Percentiles rank a stretch among this genome's conserved stretches.
Evolutionary conservation across 2,113 vertebrate genomes (phyloP).

Genomic region (Litocranius walleri): DNA sequence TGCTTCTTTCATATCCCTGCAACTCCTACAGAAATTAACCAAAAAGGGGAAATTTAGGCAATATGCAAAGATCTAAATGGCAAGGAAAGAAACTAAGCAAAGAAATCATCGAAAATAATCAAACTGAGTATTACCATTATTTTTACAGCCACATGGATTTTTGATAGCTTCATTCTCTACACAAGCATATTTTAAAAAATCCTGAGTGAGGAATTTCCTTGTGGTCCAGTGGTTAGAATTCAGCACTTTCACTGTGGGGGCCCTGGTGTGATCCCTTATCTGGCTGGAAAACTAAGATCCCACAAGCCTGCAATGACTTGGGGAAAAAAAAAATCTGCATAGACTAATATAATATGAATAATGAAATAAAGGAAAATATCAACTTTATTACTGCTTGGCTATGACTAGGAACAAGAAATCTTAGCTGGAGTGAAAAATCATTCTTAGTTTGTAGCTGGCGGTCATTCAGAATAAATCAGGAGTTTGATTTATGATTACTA

Average conservation of each 20-base stretch:
- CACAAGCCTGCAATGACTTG: neutral
- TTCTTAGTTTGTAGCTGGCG: neutral
- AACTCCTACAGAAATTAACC: neutral
- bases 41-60: constrained; percentile 3
- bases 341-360: neutral
- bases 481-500: neutral
- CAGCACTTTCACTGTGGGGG: neutral
- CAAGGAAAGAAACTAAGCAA: neutral
- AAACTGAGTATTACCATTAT: neutral
- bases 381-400: neutral
- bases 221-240: neutral
- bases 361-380: neutral
- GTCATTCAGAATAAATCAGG: neutral
- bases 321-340: neutral
- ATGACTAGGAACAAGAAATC: neutral
- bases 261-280: neutral
- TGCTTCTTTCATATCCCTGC: neutral
- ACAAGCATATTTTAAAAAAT: neutral
- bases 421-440: neutral
- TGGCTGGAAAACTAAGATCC: neutral
- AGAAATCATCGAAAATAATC: neutral
- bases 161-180: neutral
- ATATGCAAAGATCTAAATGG: neutral
- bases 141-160: neutral
- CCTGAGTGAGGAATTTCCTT: neutral